Evolutionary conservation across 2,888 invertebrate genomes (phyloP).

Genomic region (Rotaria magnacalcarata): DNA sequence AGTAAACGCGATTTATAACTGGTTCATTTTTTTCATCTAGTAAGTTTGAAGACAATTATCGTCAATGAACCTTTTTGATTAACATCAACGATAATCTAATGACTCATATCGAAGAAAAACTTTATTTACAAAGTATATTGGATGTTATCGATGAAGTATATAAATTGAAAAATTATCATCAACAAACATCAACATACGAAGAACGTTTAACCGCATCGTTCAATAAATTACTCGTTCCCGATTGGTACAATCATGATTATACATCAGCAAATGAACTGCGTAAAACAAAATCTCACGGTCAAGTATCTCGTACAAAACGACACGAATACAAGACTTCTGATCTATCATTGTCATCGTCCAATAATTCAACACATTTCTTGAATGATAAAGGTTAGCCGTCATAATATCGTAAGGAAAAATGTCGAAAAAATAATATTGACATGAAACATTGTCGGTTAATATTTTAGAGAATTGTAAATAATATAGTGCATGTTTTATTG

Average conservation of each 20-base stretch:
- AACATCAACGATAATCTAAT: not conserved
- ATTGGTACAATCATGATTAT: slow-evolving; percentile 29
- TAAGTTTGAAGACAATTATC: not conserved
- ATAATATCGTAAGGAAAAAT: too few species aligned
- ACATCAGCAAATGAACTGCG: not conserved
- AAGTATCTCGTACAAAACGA: not conserved
- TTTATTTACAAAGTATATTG: slow-evolving; percentile 12
- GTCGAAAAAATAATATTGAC: too few species aligned
- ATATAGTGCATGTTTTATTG: too few species aligned
- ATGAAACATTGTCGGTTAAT: too few species aligned
- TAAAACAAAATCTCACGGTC: slow-evolving; percentile 28
- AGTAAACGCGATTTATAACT: not conserved
- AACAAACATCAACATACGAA: slow-evolving; percentile 24
- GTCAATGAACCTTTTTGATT: not conserved
- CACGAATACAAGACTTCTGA: not conserved
- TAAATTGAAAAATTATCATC: not conserved
- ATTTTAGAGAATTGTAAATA: too few species aligned
- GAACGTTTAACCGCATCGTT: slow-evolving; percentile 3
- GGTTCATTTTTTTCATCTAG: not conserved
- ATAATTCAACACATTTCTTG: not conserved
- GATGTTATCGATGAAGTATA: slow-evolving; percentile 6
- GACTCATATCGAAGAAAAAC: not conserved
- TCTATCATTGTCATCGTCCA: not conserved
- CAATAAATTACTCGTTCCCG: slow-evolving; percentile 3
- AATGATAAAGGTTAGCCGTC: too few species aligned